Evolutionary conservation across 2,797 vertebrate species (phyloP).

Genomic region (Oryzias sinensis): DNA sequence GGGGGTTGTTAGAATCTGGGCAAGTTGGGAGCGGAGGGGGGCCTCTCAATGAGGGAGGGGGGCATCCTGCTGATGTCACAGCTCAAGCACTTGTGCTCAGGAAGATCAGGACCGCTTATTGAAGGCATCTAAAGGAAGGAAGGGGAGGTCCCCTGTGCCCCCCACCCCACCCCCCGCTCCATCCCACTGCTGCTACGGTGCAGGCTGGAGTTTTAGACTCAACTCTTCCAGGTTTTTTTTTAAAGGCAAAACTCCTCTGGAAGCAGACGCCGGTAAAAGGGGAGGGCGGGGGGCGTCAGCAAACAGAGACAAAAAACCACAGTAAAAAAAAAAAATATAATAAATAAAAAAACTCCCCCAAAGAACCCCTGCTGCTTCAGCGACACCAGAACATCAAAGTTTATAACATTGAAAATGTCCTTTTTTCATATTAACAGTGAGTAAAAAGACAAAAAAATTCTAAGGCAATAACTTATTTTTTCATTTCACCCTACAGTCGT

Average conservation of each 20-base stretch:
- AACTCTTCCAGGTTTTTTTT: neutral
- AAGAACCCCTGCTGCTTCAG: constrained; percentile 18
- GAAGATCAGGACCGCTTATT: constrained; percentile 63
- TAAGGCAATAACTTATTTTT: constrained; percentile 26
- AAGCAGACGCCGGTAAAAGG: constrained; percentile 20
- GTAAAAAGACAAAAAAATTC: constrained; percentile 24
- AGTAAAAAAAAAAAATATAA: constrained; percentile 3
- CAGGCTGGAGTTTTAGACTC: constrained; percentile 51
- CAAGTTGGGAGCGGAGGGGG: constrained; percentile 18
- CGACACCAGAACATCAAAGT: constrained; percentile 24
- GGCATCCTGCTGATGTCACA: constrained; percentile 65
- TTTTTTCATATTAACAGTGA: constrained; percentile 14
- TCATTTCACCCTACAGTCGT: constrained; percentile 1
- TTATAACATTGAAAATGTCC: constrained; percentile 25
- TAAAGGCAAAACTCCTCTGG: constrained; percentile 32
- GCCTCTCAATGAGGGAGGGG: constrained; percentile 9
- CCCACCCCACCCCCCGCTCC: constrained; percentile 28
- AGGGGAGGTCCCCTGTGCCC: constrained; percentile 26
- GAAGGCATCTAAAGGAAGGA: constrained; percentile 53
- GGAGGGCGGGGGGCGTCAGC: constrained; percentile 4
- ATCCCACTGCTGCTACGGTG: constrained; percentile 29
- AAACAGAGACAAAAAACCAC: constrained; percentile 36
- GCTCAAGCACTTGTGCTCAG: constrained; percentile 72
- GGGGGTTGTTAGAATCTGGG: constrained; percentile 16
- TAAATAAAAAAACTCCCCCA: neutral